These are phyloP conservation scores for Zaprionus taronus DNA, from an alignment of 1,140 invertebrate species.

Conservation along the genomic window DNA sequence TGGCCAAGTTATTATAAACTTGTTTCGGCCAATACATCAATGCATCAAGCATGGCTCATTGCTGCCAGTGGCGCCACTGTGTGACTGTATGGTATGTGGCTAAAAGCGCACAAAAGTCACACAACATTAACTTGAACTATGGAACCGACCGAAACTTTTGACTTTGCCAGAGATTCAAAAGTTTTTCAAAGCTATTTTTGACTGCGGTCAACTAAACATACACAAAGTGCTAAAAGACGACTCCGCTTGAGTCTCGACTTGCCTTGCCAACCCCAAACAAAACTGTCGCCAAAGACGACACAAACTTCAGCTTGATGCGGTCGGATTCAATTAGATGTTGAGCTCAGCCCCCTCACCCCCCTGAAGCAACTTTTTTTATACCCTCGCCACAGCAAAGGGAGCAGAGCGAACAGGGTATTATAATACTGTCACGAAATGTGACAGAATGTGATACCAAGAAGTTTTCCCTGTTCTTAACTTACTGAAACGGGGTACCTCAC, in stretches of 20 bases:
- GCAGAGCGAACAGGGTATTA: background rate
- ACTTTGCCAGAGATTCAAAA: slow-evolving; percentile 77
- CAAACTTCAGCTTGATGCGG: slow-evolving; percentile 74
- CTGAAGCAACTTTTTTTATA: slow-evolving; percentile 7
- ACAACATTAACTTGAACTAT: slow-evolving; percentile 83
- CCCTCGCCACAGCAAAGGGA: background rate
- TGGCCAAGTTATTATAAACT: slow-evolving; percentile 77
- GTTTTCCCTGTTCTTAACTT: background rate
- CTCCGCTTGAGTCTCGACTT: background rate
- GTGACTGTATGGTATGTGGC: slow-evolving; percentile 31
- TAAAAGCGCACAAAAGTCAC: slow-evolving; percentile 75
- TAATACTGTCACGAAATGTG: slow-evolving; percentile 11
- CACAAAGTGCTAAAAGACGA: slow-evolving; percentile 57
- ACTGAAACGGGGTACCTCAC: background rate
- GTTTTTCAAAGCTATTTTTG: slow-evolving; percentile 80
- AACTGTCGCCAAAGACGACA: slow-evolving; percentile 71
- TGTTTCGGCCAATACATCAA: slow-evolving; percentile 62
- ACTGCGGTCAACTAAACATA: slow-evolving; percentile 81
- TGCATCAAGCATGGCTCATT: slow-evolving; percentile 70
- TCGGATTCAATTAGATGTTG: slow-evolving; percentile 77
- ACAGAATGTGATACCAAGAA: background rate
- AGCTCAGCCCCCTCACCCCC: background rate
- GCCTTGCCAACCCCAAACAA: slow-evolving; percentile 54
- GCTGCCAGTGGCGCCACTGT: slow-evolving; percentile 6
- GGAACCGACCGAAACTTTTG: slow-evolving; percentile 64